Percentiles rank a stretch among this genome's conserved stretches.
These are phyloP conservation scores for Sarcophaga peregrina DNA, from an alignment of 1,140 invertebrate species.

Conservation along the genomic window DNA sequence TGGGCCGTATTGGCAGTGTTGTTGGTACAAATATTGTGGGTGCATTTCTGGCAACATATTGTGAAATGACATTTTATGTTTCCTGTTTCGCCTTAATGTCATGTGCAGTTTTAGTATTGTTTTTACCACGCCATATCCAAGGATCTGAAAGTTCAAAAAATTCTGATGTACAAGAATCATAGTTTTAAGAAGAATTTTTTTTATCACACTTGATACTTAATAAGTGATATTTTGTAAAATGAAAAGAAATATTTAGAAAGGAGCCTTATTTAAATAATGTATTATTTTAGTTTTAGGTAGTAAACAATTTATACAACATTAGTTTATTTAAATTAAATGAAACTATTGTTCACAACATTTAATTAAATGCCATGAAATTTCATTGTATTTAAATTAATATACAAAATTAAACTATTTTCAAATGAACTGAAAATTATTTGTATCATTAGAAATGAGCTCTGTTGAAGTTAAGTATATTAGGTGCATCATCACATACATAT, in stretches of 20 bases:
- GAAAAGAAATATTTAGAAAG: too few relatives aligned
- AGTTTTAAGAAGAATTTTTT: neutral
- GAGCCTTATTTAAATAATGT: too few relatives aligned
- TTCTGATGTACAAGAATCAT: neutral
- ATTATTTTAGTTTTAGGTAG: neutral
- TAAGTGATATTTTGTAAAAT: neutral
- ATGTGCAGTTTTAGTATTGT: conserved; percentile 43
- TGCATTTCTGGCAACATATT: conserved; percentile 45
- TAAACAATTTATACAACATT: neutral
- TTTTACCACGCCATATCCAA: conserved; percentile 42
- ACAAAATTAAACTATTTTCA: too few relatives aligned
- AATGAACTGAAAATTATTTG: too few relatives aligned
- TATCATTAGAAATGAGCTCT: too few relatives aligned
- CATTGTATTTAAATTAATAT: too few relatives aligned
- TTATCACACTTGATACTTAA: neutral
- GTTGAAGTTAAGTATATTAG: too few relatives aligned
- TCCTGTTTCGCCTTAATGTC: conserved; percentile 44
- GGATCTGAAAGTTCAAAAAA: neutral
- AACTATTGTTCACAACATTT: too few relatives aligned
- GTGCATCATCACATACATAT: too few relatives aligned
- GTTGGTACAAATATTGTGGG: conserved; percentile 51
- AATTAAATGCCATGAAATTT: too few relatives aligned
- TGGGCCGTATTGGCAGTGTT: conserved; percentile 55
- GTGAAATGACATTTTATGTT: conserved; percentile 47
- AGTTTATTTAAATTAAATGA: too few relatives aligned